Evolutionary conservation across 2,797 vertebrate species (phyloP).

Genomic region (Phrynocephalus guinanensis): DNA sequence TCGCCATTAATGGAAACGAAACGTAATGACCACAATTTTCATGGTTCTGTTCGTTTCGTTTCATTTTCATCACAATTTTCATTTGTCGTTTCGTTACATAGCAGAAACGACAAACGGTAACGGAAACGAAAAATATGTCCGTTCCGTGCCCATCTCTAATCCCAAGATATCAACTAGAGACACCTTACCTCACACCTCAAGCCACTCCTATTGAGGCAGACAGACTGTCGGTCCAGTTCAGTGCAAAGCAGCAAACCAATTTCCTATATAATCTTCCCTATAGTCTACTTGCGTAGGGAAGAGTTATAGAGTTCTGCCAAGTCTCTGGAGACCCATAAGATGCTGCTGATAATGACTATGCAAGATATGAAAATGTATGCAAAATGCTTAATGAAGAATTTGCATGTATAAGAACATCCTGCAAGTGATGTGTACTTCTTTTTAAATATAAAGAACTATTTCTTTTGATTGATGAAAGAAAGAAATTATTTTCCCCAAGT

Average conservation of each 20-base stretch:
- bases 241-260: neutral
- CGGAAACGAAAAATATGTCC: no score
- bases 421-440: conserved; percentile 47
- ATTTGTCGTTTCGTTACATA: no score
- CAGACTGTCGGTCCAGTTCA: neutral
- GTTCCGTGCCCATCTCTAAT: no score
- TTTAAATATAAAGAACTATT: conserved; percentile 33
- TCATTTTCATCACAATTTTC: no score
- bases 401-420: neutral
- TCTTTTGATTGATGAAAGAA: neutral
- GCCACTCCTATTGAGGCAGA: neutral
- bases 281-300: neutral
- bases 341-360: neutral
- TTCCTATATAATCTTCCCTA: neutral
- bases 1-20: no score
- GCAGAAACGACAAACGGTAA: no score
- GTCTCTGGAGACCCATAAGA: neutral
- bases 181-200: no score
- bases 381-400: neutral
- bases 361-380: neutral
- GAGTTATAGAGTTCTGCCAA: neutral
- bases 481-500: conserved; percentile 3
- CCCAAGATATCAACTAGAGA: no score
- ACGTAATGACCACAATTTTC: no score
- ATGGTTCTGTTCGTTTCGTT: no score